Evolutionary conservation across 2,113 vertebrate genomes (phyloP), one percentile per base, ranked within the genome.

Genomic region (Grus americana): DNA sequence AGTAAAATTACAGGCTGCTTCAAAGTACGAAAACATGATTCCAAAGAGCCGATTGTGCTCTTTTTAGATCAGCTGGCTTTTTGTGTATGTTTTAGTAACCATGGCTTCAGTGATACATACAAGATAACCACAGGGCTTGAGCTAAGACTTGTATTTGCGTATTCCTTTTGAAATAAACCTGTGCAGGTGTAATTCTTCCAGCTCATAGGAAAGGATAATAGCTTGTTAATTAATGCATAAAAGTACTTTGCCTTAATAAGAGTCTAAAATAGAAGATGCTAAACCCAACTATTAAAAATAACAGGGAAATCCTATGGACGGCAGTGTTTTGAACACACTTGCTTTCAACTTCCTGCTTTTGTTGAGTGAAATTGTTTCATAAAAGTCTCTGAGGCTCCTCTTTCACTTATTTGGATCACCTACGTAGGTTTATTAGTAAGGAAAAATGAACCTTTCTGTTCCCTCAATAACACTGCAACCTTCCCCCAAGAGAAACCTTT

Each of bases 321-420:
- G 32, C 32, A 20, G 36, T 44, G 73, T 11, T 81, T 78, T 82
- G 44, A 71, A 82, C 17, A 14, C 2, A 3, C 14, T 91, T 47
- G 52, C 65, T 81, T 93, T 71, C 58, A 65, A 50, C 58, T 91
- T 88, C 81, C 93, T 93, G 70, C 66, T 79, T 93, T 94, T 94
- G 70, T 86, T 50, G 62, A 44, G 58, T 38, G 47, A 40, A 67
- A 58, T 38, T 7, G 5, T 36, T 63, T 71, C 47, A 26, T 6
- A 13, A 18, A 75, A 44, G 13, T 24, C 40, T 44, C 44, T 36
- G 36, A 90, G 61, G 62, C 50, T 61, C 40, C 50, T 58, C 32
- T 73, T 61, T 66, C 42, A 13, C 50, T 58, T 42, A 19, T 7
- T 89, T 38, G 68, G 27, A 44, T 73, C 36, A 68, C 9, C 44